A percentile compares a stretch with the other conserved stretches of the same genome.
Conservation (phyloP, 2,888 invertebrate genomes). For the Lasioglossum vierecki region DNA sequence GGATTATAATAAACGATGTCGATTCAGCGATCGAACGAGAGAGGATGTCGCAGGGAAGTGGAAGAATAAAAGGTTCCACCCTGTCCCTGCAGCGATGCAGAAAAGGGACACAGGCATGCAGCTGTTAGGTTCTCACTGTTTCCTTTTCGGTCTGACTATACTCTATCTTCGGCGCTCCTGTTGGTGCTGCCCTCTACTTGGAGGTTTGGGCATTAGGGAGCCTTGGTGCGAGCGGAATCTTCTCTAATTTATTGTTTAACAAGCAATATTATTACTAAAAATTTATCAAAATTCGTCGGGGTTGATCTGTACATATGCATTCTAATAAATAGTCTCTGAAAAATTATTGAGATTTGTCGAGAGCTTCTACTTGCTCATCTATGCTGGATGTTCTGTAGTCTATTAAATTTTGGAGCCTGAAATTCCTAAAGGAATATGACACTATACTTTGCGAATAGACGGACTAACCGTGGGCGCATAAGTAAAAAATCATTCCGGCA, state of each 20-base stretch:
- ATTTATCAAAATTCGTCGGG: too few species aligned
- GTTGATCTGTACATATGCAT: neutral
- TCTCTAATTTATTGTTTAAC: neutral
- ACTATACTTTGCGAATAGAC: too few species aligned
- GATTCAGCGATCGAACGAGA: slow-evolving; percentile 21
- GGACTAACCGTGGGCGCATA: neutral
- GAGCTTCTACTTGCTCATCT: neutral
- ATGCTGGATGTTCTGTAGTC: neutral
- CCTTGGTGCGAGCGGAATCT: neutral
- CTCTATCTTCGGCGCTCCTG: slow-evolving; percentile 56
- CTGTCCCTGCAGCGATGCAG: slow-evolving; percentile 29
- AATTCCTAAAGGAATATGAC: neutral
- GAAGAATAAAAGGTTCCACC: slow-evolving; percentile 49
- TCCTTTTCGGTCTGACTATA: slow-evolving; percentile 22
- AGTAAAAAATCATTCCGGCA: neutral
- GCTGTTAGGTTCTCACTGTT: slow-evolving; percentile 66
- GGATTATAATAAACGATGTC: slow-evolving; percentile 36
- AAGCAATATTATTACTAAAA: neutral
- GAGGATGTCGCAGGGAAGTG: slow-evolving; percentile 45
- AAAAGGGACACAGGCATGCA: slow-evolving; percentile 43
- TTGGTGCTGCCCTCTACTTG: slow-evolving; percentile 74
- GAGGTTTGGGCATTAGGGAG: neutral
- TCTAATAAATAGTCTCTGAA: neutral
- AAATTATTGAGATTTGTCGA: neutral
- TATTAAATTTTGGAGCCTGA: neutral